phyloP scores from a whole-genome alignment of 2,113 vertebrate genomes.

The Phalacrocorax carbo region DNA sequence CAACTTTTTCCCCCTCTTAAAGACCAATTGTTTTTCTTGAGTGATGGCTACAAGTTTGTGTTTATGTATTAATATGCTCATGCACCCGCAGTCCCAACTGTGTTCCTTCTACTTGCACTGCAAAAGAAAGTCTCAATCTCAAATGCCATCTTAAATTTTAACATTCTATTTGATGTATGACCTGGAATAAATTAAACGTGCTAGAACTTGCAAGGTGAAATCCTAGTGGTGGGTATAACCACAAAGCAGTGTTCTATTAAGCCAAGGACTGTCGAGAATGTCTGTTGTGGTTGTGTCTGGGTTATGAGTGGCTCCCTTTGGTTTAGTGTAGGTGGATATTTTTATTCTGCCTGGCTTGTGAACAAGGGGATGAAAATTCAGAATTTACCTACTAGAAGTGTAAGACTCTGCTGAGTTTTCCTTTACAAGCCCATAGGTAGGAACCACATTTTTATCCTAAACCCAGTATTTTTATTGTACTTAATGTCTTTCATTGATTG shows the following conservation, averaged over 20 bases:
- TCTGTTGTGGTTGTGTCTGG: slow-evolving; percentile 68
- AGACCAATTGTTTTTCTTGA: slow-evolving; percentile 56
- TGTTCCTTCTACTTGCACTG: neutral
- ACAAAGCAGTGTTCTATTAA: slow-evolving; percentile 62
- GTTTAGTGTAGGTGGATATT: slow-evolving; percentile 63
- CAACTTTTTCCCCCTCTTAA: slow-evolving; percentile 55
- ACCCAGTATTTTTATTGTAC: neutral
- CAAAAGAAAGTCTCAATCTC: slow-evolving; percentile 36
- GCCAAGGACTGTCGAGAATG: slow-evolving; percentile 49
- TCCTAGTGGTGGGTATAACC: slow-evolving; percentile 64
- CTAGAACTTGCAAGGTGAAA: slow-evolving; percentile 58
- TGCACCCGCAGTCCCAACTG: neutral
- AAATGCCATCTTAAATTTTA: slow-evolving; percentile 49
- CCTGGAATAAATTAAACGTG: slow-evolving; percentile 55
- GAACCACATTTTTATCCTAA: slow-evolving; percentile 50
- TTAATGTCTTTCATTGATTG: slow-evolving; percentile 16
- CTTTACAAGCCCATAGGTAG: neutral
- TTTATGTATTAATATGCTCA: slow-evolving; percentile 30
- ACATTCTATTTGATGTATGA: slow-evolving; percentile 57
- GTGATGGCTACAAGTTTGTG: slow-evolving; percentile 32
- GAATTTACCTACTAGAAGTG: slow-evolving; percentile 38
- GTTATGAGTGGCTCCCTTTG: slow-evolving; percentile 54
- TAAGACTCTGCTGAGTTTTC: neutral
- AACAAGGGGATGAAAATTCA: slow-evolving; percentile 58
- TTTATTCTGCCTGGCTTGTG: slow-evolving; percentile 51